Evolutionary conservation across 92 coral and sea anemone species (phyloP), one percentile per base, ranked within the genome.

Genomic region (Nematostella vectensis): DNA sequence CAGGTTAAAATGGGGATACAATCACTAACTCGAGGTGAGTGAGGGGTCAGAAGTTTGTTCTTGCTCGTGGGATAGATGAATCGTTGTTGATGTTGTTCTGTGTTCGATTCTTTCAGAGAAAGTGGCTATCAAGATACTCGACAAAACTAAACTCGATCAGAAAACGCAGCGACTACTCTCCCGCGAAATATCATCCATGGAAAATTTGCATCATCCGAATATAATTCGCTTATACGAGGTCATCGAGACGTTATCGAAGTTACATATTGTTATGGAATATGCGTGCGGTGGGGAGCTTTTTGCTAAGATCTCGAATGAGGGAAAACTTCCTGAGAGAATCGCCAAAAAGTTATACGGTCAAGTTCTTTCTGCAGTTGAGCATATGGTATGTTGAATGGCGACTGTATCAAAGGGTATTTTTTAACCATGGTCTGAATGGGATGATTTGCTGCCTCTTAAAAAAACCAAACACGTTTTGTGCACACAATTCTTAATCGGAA

Each of bases 1-100:
- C 99, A 88, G 79, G 99, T 93, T 11, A 93, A 93, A 67, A 87
- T 93, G 99, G 99, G 99, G 20, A 82, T 93, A 48, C 99, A 93
- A 50, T 68, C 87, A 26, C 72, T 93, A 3, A 82, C 99, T 4
- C 81, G 84, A 87, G 99, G 99, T 93, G 51, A 57, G 79, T 44
- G 24, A n/a, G 15, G 43, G 8, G 15, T 36, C 42, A 8, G 8
- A 51, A 27, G 6, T n/a, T 13, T 19, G 16, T 8, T 25, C n/a
- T 10, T 4, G 9, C 19, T 48, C 25, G 54, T 4, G 58, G 38
- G 29, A 13, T 12, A 11, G 33, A 44, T 38, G 27, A 23, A 24
- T 4, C 2, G n/a, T n/a, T 28, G 4, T 15, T 17, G 26, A 38
- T 16, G 27, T 26, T 1, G 37, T 20, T 29, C 19, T 61, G 25